Evolutionary conservation across 2,113 vertebrate genomes (phyloP), one percentile per base, ranked within the genome.

Genomic region (Erpornis zantholeuca): DNA sequence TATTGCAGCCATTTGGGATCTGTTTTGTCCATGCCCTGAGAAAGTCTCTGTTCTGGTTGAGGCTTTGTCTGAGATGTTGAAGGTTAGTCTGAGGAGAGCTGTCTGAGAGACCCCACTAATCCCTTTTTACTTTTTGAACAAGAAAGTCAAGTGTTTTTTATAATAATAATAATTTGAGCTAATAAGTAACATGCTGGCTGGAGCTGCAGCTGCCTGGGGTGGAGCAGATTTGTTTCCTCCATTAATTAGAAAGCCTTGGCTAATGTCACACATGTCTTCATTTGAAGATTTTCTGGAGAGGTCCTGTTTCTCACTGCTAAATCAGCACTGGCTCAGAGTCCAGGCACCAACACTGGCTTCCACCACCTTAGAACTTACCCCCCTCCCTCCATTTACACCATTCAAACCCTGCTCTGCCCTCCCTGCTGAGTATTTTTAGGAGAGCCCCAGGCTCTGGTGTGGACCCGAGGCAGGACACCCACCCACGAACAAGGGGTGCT

Each of bases 141-240:
- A 97, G 95, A 94, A 97, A 98, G 97, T 97, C 97, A 96, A 97
- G 96, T 97, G 96, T 93, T 97, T 97, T 96, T 86, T 81, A 84
- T 94, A 85, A 96, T 96, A 98, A 97, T 97, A 93, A 97, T 98
- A 97, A 98, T 98, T 97, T 97, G 98, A 98, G 97, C 97, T 98
- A 97, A 98, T 98, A 98, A 97, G 97, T 96, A 97, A 97, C 93
- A 96, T 96, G 95, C 97, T 98, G 92, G 89, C 91, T 96, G 95
- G 92, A 97, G 76, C 72, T 96, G 95, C 96, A 96, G 97, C 97
- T 98, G 97, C 96, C 97, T 94, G 96, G 94, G 95, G 96, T 95
- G 83, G 95, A 97, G 94, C 88, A 97, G 96, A 94, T 98, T 97
- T 96, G 94, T 96, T 97, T 97, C 96, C 96, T 95, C 91, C 91